Evolutionary conservation across 2,113 vertebrate species (phyloP).

Genomic region (Nibea coibor): DNA sequence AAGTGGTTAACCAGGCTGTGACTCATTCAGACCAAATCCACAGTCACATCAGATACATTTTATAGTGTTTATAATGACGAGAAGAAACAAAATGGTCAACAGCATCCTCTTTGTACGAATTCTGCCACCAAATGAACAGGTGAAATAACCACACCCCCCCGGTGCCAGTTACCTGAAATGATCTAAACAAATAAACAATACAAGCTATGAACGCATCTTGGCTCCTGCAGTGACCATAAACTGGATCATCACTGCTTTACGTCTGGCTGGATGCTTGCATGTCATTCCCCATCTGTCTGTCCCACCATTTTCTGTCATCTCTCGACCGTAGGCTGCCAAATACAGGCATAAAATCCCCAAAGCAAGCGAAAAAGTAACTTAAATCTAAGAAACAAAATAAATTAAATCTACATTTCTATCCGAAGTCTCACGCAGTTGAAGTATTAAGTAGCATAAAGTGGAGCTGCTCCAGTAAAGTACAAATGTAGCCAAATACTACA

Average conservation of each 20-base stretch:
- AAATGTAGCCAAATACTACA: neutral
- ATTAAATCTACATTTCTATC: neutral
- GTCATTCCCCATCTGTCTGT: neutral
- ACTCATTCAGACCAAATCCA: too few relatives aligned
- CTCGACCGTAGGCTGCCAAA: neutral
- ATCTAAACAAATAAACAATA: too few relatives aligned
- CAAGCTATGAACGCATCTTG: too few relatives aligned
- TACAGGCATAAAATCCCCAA: neutral
- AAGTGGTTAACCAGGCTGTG: too few relatives aligned
- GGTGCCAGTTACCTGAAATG: too few relatives aligned
- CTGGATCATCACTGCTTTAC: neutral
- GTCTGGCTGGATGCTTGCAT: neutral
- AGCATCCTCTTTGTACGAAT: too few relatives aligned
- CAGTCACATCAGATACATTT: too few relatives aligned
- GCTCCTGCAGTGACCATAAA: neutral
- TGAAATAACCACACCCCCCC: too few relatives aligned
- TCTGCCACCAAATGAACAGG: too few relatives aligned
- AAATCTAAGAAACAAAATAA: neutral
- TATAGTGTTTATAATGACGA: too few relatives aligned
- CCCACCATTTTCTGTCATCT: slow-evolving; percentile 4
- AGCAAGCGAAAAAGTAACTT: neutral
- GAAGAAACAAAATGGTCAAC: too few relatives aligned
- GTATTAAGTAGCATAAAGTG: neutral
- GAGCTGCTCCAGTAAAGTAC: neutral
- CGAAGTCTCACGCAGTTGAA: neutral